Conservation (phyloP, 2,797 vertebrate genomes). For the Gobionotothen gibberifrons region DNA sequence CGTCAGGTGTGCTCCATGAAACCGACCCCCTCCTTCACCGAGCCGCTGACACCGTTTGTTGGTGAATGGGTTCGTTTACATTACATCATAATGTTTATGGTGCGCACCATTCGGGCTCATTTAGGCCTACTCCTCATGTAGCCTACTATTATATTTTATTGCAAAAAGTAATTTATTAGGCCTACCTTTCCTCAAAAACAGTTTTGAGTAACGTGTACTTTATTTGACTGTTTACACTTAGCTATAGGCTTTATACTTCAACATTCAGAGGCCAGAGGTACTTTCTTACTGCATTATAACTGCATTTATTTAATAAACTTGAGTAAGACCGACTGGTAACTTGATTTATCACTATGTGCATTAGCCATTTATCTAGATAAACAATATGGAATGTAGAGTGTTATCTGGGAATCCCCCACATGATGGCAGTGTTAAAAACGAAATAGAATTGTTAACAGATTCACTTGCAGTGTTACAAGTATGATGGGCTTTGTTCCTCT, state of each 20-base stretch:
- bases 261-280: background rate
- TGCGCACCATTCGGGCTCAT: background rate
- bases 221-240: background rate
- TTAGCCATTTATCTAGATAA: too few relatives aligned
- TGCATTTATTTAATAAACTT: background rate
- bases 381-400: too few relatives aligned
- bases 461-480: background rate
- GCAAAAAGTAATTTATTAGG: background rate
- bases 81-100: background rate
- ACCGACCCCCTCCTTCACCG: constrained; percentile 14
- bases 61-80: background rate
- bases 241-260: background rate
- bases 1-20: constrained; percentile 55
- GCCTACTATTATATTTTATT: too few relatives aligned
- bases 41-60: too few relatives aligned
- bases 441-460: background rate
- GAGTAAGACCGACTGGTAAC: accelerated
- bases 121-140: background rate
- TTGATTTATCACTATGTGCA: background rate
- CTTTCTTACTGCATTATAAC: background rate
- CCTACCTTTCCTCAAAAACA: background rate
- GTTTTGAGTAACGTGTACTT: background rate
- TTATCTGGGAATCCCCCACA: too few relatives aligned
- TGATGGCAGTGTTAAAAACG: too few relatives aligned
- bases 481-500: background rate